Evolutionary conservation across 2,113 vertebrate species (phyloP), one percentile per base, ranked within the genome.

Genomic region (Cyprinodon variegatus): DNA sequence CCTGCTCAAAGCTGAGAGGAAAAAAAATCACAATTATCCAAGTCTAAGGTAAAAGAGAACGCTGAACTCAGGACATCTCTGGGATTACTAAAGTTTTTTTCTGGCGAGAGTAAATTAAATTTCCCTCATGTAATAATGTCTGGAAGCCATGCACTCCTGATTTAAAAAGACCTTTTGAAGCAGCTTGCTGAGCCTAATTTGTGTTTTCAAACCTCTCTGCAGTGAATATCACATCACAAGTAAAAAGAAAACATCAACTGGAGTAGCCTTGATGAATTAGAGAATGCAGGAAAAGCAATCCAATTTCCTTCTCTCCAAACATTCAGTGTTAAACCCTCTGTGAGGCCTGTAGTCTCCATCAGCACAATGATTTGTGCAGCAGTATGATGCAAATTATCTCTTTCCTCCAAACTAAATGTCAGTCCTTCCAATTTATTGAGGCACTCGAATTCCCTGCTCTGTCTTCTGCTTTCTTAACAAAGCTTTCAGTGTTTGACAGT

Each of bases 151-250:
- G 67, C 12, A 12, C 13, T n/a, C 67, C 65, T 77, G 41, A 80
- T 78, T 73, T 70, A 87, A 74, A 70, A 78, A 83, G 59, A 76
- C 78, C 57, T 74, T 82, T 78, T 57, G 77, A 86, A 78, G 70
- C 48, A 69, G 45, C 73, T 82, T 74, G 46, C 11, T 29, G 20
- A 36, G n/a, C 57, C 3, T 59, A 45, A 29, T 40, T 17, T 29
- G 40, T 43, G 39, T 68, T 65, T 65, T 76, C 73, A 41, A 67
- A 71, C n/a, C 36, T 68, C 68, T 50, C 40, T 64, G 61, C 64
- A 77, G 12, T 17, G n/a, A 77, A 48, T 70, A 71, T 74, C 39
- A 20, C 15, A 62, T 38, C 14, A 17, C 14, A 39, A 53, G 48
- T 53, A 37, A 61, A 37, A 2, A 29, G 29, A 4, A 61, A 61